Evolutionary conservation across 2,888 invertebrate species (phyloP).

Genomic region (Leucozona laternaria): DNA sequence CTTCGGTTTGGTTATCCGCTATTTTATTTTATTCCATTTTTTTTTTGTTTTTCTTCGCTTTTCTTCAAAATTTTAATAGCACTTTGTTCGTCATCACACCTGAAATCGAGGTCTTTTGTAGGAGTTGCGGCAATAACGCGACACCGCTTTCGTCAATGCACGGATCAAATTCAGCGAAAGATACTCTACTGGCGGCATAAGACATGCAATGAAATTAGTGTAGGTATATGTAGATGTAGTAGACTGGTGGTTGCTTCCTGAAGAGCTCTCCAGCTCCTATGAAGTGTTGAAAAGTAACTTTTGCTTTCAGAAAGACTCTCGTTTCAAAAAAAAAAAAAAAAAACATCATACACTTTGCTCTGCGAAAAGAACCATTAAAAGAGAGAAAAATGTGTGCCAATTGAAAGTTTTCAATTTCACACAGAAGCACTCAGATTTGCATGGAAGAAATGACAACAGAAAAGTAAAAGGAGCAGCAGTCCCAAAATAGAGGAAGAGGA

Average conservation of each 20-base stretch:
- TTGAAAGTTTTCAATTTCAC: constrained; percentile 71
- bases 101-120: constrained; percentile 62
- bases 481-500: neutral
- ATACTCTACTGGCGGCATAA: neutral
- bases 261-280: constrained; percentile 42
- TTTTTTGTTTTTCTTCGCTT: constrained; percentile 24
- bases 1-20: constrained; percentile 30
- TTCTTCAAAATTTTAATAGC: constrained; percentile 52
- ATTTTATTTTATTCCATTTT: constrained; percentile 25
- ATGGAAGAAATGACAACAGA: constrained; percentile 34
- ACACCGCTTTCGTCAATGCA: neutral
- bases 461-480: constrained; percentile 31
- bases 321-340: constrained; percentile 12
- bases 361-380: neutral
- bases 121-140: constrained; percentile 32
- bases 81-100: constrained; percentile 57
- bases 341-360: neutral
- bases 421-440: constrained; percentile 56
- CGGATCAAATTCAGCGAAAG: constrained; percentile 25
- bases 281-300: constrained; percentile 69
- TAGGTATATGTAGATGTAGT: neutral
- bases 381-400: constrained; percentile 60
- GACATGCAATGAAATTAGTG: neutral
- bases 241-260: neutral
- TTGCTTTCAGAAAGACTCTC: constrained; percentile 64